Conservation (phyloP, 2,888 invertebrate species). For the Deilephila elpenor region DNA sequence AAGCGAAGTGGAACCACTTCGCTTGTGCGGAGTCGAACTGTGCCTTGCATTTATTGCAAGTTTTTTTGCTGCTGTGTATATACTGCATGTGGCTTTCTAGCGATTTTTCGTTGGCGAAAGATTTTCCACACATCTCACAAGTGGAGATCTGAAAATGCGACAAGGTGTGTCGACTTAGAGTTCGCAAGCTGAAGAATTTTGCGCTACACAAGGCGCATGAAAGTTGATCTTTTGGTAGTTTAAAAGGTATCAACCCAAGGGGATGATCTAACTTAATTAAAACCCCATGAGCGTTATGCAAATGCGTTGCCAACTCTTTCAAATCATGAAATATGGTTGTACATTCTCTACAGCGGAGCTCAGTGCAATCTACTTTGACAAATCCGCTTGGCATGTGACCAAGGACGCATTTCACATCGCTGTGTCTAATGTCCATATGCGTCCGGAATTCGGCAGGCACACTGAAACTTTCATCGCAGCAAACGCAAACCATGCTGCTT, state of each 20-base stretch:
- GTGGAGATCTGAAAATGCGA: constrained; percentile 52
- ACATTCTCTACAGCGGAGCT: constrained; percentile 52
- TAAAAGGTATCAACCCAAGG: constrained; percentile 51
- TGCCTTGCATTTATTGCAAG: constrained; percentile 49
- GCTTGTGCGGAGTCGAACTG: constrained; percentile 44
- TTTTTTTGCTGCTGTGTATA: constrained; percentile 39
- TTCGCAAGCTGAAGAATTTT: constrained; percentile 46
- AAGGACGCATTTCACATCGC: constrained; percentile 39
- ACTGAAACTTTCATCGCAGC: constrained; percentile 49
- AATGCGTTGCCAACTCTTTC: constrained; percentile 49
- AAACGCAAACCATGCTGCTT: constrained; percentile 49
- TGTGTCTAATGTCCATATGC: constrained; percentile 48
- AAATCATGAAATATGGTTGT: constrained; percentile 41
- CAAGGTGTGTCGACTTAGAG: constrained; percentile 54
- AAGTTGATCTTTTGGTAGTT: constrained; percentile 41
- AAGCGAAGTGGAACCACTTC: constrained; percentile 46
- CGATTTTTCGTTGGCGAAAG: constrained; percentile 46
- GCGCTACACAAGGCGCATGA: constrained; percentile 48
- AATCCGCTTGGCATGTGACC: constrained; percentile 22
- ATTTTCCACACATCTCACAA: constrained; percentile 55
- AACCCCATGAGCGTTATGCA: constrained; percentile 41
- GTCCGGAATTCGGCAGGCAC: constrained; percentile 50
- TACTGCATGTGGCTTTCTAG: constrained; percentile 45
- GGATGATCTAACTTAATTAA: constrained; percentile 45
- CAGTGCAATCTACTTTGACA: constrained; percentile 44